phyloP scores from a whole-genome alignment of 2,113 vertebrate species.

The Progne subis region DNA sequence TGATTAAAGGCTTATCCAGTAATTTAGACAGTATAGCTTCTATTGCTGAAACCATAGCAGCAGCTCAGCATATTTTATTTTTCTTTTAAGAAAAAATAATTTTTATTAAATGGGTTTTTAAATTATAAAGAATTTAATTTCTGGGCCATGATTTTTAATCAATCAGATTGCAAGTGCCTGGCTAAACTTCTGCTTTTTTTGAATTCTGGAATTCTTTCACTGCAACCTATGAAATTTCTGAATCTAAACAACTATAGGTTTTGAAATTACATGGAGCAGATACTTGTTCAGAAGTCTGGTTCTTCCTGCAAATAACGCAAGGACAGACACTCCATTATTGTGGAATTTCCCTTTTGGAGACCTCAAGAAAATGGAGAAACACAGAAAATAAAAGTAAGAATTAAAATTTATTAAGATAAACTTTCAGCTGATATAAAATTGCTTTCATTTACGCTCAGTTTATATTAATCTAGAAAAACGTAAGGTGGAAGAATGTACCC shows the following conservation, averaged over 20 bases:
- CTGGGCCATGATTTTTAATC: not conserved
- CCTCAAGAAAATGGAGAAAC: not conserved
- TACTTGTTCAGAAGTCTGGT: not conserved
- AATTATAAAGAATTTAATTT: not conserved
- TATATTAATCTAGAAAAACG: not conserved
- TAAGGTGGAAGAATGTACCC: not conserved
- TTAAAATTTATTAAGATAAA: not conserved
- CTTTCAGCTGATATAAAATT: not conserved
- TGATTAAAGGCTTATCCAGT: not conserved
- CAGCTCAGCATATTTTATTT: not conserved
- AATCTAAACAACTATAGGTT: not conserved
- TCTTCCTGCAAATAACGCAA: not conserved
- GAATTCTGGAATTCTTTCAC: not conserved
- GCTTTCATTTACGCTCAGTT: fast-evolving
- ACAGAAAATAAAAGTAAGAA: not conserved
- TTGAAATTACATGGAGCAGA: not conserved
- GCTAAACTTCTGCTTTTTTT: not conserved
- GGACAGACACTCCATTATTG: not conserved
- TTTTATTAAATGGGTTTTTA: not conserved
- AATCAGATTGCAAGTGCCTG: not conserved
- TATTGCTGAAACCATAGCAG: not conserved
- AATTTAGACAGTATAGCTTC: not conserved
- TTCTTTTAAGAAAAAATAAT: not conserved
- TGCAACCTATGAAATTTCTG: not conserved
- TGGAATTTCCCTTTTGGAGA: not conserved